Evolutionary conservation across 2,888 invertebrate genomes (phyloP), one percentile per base, ranked within the genome.

Genomic region (Euphydryas editha): DNA sequence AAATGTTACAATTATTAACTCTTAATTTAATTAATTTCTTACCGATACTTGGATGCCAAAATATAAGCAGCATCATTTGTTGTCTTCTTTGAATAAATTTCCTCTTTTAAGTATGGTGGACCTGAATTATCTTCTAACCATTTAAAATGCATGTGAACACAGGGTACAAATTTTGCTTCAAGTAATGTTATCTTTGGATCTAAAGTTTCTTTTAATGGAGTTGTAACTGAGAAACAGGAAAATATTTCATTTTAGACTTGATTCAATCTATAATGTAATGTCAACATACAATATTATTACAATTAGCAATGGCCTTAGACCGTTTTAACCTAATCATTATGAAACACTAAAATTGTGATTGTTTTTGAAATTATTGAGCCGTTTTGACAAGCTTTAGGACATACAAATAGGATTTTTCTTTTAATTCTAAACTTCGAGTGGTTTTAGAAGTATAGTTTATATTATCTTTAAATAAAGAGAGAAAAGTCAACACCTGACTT

Each of bases 201-300:
- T 51, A 98, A 87, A 69, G 95, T 89, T 73, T 93, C 93, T 84
- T 96, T 97, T 11, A 98, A 95, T n/a, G 98, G 98, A 17, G 97
- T 95, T 44, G 96, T 95, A 90, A 96, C 97, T 97, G 84, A 36
- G 17, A 11, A 54, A 71, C 88, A 90, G 17, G 1, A 44, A 20
- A 61, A 24, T 37, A 21, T 49, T 37, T 21, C 20, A 4, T 42
- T 11, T 60, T 55, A 39, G n/a, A 17, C 8, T 17, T 17, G 17
- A 46, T 11, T 6, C 1, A 39, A 11, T 39, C 11, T 30, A 30
- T 7, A 7, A 30, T 30, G 30, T 30, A 30, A 30, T 30, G 30
- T 30, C 30, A 30, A 30, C 30, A 30, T n/a, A n/a, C n/a, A n/a
- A n/a, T n/a, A n/a, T n/a, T n/a, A n/a, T n/a, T n/a, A n/a, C n/a